Evolutionary conservation across 2,888 invertebrate genomes (phyloP).

Genomic region (Julus scandinavius): DNA sequence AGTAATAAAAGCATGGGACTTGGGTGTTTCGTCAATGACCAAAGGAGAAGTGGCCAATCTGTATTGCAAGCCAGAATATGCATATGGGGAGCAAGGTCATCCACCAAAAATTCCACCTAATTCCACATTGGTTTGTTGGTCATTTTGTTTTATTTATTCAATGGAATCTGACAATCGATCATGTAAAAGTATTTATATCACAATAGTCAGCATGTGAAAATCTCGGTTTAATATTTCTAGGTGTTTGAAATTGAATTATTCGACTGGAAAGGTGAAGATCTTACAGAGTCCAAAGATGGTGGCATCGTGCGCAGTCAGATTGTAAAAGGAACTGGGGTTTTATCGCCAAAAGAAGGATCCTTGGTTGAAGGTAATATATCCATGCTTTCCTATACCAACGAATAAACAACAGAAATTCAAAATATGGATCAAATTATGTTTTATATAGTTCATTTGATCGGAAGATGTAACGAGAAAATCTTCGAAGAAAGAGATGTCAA

Average conservation of each 20-base stretch:
- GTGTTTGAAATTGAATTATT: constrained; percentile 82
- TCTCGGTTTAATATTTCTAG: constrained; percentile 20
- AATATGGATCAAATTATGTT: background rate
- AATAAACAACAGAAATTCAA: background rate
- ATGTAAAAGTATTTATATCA: too few relatives aligned
- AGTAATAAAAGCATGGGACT: constrained; percentile 95
- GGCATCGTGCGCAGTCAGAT: constrained; percentile 81
- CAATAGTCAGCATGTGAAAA: background rate
- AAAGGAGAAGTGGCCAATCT: constrained; percentile 85
- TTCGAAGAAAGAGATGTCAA: constrained; percentile 86
- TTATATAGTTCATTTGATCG: constrained; percentile 78
- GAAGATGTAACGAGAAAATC: constrained; percentile 73
- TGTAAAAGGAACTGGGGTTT: constrained; percentile 76
- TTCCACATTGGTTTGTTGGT: constrained; percentile 75
- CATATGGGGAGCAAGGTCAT: constrained; percentile 85
- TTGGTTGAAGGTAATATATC: constrained; percentile 78
- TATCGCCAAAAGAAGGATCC: constrained; percentile 83
- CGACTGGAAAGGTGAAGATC: constrained; percentile 87
- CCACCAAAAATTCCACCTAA: constrained; percentile 90
- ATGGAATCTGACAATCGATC: background rate
- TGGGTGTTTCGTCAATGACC: constrained; percentile 93
- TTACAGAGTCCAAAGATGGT: constrained; percentile 85
- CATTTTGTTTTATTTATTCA: too few relatives aligned
- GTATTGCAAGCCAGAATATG: constrained; percentile 88
- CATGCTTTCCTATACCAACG: background rate